Base-by-base conservation (phyloP, 2,888 invertebrate species). In the Limenitis camilla region DNA sequence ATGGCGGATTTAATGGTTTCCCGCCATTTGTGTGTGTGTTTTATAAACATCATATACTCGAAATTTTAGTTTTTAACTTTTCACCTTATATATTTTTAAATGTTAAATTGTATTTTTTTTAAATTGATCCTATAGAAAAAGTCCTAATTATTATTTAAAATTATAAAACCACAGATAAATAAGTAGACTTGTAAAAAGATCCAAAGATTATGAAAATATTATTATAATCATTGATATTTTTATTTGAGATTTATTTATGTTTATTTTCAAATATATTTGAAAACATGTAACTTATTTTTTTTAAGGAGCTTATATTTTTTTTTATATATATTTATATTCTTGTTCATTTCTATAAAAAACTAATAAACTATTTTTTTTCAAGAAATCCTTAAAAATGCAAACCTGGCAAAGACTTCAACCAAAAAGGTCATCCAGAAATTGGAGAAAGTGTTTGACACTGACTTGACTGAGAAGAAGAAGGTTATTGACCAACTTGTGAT, bases 401-500 rank as follows among this genome's bases (percentile, higher is more conserved):
- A 97, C 74, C 89, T 97, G 27, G 90, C 92, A 6, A 91, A 92
- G 49, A 93, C 94, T 61, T 95, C 97, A 4, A 93, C 96, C 6
- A 97, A 97, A 74, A 95, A 95, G 77, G 96, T 98, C 10, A 91
- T 97, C 41, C 92, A 93, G 74, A 92, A 94, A 69, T 84, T 98
- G 61, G 96, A 97, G 76, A 91, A 93, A 63, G 93, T 93, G 66
- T 88, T 96, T 6, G 92, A 92, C 35, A 88, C 91, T 45, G 94
- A 96, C 65, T 87, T 98, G 41, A 84, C 92, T 6, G 90, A 79
- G 43, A 93, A 95, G 67, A 96, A 94, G 80, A 93, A 94, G 72
- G 91, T 95, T 76, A 94, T 97, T n/a, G 96, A 96, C 73, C 90
- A 92, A 63, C 84, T 97, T 56, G 94, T 97, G 6, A 94, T 96